Evolutionary conservation across 2,113 vertebrate species (phyloP).

Genomic region (Pelusios castaneus): DNA sequence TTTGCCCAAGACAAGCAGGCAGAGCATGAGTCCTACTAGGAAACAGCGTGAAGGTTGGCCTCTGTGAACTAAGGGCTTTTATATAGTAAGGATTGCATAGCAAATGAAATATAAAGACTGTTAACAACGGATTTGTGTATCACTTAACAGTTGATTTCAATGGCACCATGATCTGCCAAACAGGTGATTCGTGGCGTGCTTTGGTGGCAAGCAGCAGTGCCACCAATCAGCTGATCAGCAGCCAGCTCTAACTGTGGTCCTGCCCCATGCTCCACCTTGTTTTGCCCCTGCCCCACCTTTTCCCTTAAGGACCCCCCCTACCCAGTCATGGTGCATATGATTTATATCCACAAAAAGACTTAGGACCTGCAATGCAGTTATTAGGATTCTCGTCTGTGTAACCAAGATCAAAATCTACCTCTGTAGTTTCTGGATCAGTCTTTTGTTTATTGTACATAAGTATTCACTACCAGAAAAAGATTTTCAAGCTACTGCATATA

Average conservation of each 20-base stretch:
- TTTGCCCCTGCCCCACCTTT: no score
- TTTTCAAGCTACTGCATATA: neutral
- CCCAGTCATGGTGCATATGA: no score
- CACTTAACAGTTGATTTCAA: no score
- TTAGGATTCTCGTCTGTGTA: neutral
- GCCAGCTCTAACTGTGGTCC: no score
- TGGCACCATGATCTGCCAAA: no score
- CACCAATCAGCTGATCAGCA: no score
- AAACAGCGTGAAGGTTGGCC: neutral
- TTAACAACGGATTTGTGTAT: neutral
- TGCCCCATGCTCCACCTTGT: no score
- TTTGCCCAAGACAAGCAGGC: neutral
- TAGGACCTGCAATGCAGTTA: neutral
- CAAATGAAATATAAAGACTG: neutral
- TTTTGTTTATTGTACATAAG: neutral
- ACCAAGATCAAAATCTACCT: neutral
- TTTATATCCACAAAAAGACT: neutral
- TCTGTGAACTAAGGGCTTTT: neutral
- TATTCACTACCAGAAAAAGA: neutral
- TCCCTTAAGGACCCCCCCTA: no score
- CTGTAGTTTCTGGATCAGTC: neutral
- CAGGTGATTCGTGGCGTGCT: no score
- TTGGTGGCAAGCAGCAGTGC: no score
- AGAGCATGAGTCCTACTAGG: neutral
- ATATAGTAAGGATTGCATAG: neutral